Conservation (phyloP, 2,113 vertebrate genomes). For the Dendropsophus ebraccatus region DNA sequence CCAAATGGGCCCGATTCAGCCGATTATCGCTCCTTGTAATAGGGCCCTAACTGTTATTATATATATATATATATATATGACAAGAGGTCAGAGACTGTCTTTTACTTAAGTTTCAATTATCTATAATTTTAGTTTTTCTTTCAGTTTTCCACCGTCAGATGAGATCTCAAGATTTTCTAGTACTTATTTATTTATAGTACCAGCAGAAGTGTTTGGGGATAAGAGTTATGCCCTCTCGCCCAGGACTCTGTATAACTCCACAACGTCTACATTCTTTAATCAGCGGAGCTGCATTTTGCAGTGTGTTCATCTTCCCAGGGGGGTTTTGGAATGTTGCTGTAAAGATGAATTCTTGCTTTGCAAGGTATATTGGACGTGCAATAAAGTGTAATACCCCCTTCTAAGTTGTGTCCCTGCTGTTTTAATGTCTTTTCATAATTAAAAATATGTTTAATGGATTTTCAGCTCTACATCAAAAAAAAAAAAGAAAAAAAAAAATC, state of each 20-base stretch:
- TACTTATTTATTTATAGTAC: background rate
- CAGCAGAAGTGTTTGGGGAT: background rate
- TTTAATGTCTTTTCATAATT: constrained; percentile 53
- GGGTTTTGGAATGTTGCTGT: constrained; percentile 48
- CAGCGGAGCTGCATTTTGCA: constrained; percentile 39
- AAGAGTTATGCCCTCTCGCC: background rate
- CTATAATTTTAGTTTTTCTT: background rate
- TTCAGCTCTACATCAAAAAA: constrained; percentile 26
- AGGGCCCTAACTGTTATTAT: too few relatives aligned
- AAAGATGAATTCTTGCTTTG: constrained; percentile 55
- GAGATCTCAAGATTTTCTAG: background rate
- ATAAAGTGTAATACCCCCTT: constrained; percentile 47
- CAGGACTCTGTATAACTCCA: background rate
- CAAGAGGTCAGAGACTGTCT: too few relatives aligned
- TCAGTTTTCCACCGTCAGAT: background rate
- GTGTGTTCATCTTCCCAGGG: constrained; percentile 15
- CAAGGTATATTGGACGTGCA: constrained; percentile 52
- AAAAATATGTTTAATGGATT: constrained; percentile 56
- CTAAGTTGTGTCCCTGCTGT: constrained; percentile 25
- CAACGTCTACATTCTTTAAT: constrained; percentile 33
- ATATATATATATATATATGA: too few relatives aligned
- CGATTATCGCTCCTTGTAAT: too few relatives aligned
- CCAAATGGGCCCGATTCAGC: too few relatives aligned
- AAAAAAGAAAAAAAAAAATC: background rate
- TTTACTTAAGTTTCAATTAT: background rate